A percentile compares a stretch with the other conserved stretches of the same genome.
Conservation (phyloP, 1,140 invertebrate genomes). For the Leptinotarsa undecemlineata region DNA sequence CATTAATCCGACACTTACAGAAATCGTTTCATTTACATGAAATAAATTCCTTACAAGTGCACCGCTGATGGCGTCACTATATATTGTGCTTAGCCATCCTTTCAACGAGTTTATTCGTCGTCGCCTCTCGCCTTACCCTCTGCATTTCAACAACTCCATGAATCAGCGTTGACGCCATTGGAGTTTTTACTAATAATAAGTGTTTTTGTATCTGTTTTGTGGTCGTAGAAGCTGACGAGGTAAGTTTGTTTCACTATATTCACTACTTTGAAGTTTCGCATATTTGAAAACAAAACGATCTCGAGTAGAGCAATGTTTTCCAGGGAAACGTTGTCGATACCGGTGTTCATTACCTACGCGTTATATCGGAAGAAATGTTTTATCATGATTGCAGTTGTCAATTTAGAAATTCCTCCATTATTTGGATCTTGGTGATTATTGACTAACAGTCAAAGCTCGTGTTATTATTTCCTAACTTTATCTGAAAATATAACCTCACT, state of each 20-base stretch:
- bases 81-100: too few species aligned
- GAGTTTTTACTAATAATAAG: constrained; percentile 2
- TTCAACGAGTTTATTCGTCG: too few species aligned
- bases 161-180: constrained; percentile 14
- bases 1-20: too few species aligned
- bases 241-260: neutral
- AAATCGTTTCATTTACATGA: too few species aligned
- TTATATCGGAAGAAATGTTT: neutral
- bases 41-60: too few species aligned
- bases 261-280: neutral
- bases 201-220: constrained; percentile 13
- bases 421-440: too few species aligned
- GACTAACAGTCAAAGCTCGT: too few species aligned
- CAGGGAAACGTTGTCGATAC: neutral
- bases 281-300: too few species aligned
- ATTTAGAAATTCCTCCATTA: too few species aligned
- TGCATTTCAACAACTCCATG: neutral
- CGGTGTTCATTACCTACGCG: neutral
- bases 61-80: too few species aligned
- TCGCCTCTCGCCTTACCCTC: neutral
- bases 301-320: neutral
- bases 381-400: too few species aligned
- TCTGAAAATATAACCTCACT: neutral
- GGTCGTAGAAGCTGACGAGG: neutral
- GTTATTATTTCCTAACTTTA: neutral